Evolutionary conservation across 1,140 invertebrate genomes (phyloP), one percentile per base, ranked within the genome.

Genomic region (Drosophila virilis): DNA sequence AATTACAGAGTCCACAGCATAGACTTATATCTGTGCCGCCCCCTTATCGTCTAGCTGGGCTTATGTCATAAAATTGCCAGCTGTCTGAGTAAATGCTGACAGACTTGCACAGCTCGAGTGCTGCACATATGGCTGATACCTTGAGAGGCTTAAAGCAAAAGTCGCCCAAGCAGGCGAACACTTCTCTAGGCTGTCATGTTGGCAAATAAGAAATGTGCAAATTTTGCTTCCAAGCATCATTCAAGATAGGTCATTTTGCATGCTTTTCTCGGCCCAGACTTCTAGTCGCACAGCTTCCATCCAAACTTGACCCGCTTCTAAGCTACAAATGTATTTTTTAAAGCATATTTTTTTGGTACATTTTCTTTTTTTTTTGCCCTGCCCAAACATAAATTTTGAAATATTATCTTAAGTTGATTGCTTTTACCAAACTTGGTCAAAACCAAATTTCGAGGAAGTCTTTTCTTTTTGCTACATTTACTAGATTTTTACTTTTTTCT

Each of bases 1-100:
- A 80, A 80, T 85, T 78, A 74, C 38, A 66, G 77, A 67, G 43
- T 67, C 69, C 65, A 70, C 48, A 54, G 13, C 17, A 64, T 38
- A 33, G 7, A 15, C 65, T 60, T 58, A 50, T n/a, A 32, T 15
- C 10, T 43, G 42, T 9, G 45, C 10, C 6, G 22, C 35, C 40
- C 38, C 32, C 43, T 57, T 38, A 74, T 52, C 52, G 50, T 68
- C 64, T 73, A 15, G 37, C 48, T 52, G 35, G 32, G 54, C 52
- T 67, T 51, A 58, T n/a, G 52, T 50, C 52, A 22, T 52, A 66
- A 65, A 60, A 60, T 17, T 6, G 43, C 48, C 59, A 61, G 32
- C 54, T 42, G 35, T 57, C 38, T n/a, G n/a, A 37, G 10, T 35
- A 55, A 55, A 38, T 38, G 13, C 52, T 38, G 35, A 55, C 37